These are phyloP conservation scores for Neosalanx taihuensis DNA, from an alignment of 2,797 vertebrate genomes.

Conservation along the genomic window DNA sequence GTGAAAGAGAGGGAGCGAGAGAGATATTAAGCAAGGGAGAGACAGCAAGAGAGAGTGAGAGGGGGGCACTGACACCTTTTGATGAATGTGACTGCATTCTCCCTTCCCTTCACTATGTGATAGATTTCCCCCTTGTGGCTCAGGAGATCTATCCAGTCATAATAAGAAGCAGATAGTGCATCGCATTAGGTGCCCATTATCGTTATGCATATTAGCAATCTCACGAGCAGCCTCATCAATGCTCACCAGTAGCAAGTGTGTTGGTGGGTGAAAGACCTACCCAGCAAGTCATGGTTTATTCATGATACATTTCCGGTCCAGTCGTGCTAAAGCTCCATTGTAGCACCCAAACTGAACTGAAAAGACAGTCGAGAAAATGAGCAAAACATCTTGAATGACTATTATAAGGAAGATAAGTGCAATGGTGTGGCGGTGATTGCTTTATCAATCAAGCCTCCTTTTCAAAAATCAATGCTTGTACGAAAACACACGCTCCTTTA, in stretches of 20 bases:
- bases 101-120: constrained; percentile 13
- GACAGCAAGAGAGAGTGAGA: background rate
- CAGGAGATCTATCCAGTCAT: constrained; percentile 28
- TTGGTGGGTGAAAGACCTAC: constrained; percentile 12
- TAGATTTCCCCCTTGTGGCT: constrained; percentile 21
- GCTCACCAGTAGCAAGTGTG: constrained; percentile 20
- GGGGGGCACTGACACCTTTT: constrained; percentile 9
- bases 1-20: background rate
- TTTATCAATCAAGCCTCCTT: background rate
- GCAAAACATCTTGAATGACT: background rate
- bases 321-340: background rate
- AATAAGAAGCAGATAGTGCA: constrained; percentile 35
- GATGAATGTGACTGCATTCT: constrained; percentile 10
- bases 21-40: background rate
- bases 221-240: constrained; percentile 41
- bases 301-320: background rate
- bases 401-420: background rate
- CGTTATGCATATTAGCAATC: constrained; percentile 40
- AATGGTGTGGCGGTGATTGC: background rate
- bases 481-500: background rate
- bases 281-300: background rate
- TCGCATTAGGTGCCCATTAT: constrained; percentile 42
- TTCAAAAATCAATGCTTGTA: background rate
- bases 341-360: background rate
- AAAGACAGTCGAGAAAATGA: background rate